Evolutionary conservation across 2,797 vertebrate species (phyloP), one percentile per base, ranked within the genome.

Genomic region (Rhodeus uyekii): DNA sequence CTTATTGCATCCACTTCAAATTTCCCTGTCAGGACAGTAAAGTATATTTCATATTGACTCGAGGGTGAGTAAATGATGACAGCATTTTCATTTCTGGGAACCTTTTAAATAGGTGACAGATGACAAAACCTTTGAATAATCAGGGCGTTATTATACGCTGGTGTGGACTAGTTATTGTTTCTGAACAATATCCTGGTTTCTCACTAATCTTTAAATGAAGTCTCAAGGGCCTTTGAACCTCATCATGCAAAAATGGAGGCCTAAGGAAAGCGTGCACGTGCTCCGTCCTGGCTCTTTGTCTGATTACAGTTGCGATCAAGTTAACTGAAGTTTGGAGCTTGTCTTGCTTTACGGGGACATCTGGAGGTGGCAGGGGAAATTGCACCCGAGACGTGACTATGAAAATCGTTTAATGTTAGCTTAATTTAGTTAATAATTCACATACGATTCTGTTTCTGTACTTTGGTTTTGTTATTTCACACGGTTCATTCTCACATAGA

Each of bases 181-280:
- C 82, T 81, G 83, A 80, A 75, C 82, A 76, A 71, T 76, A 73
- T 81, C 55, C 73, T 84, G 85, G 74, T 78, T 82, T 83, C 74
- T 88, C 88, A 87, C 86, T 87, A 88, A 90, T 88, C 83, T 89
- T 86, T 83, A 75, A 67, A 80, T 85, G 85, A 84, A 82, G 83
- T 87, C 79, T 87, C 85, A 88, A 85, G 86, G 89, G 89, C 86
- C 89, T 92, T 91, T 88, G 91, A 89, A 90, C 89, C 89, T 88
- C 53, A 86, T 81, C 84, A 90, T 91, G 91, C 87, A 75, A 86
- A 48, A 72, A 89, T 85, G 87, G 88, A 89, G 88, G 73, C 14
- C 74, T 87, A 86, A 90, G 91, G 88, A 90, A 90, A 91, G 44
- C 19, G 87, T 90, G 87, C 88, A 87, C 87, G 88, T 87, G 90